A percentile compares a stretch with the other conserved stretches of the same genome.
Evolutionary conservation across 2,888 invertebrate species (phyloP).

Genomic region (Nomada goodeniana): DNA sequence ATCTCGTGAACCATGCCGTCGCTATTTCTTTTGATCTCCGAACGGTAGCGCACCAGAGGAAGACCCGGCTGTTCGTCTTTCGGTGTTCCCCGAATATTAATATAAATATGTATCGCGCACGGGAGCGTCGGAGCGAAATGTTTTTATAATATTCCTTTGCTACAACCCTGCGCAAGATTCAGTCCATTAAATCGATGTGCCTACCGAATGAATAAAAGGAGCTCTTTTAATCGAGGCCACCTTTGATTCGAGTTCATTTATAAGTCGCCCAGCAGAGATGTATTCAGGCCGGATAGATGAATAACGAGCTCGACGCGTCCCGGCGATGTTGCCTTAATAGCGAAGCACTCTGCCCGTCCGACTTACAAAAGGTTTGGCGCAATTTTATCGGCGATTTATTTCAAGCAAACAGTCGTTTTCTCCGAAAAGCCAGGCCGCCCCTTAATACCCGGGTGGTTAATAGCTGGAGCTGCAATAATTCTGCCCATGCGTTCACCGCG

Average conservation of each 20-base stretch:
- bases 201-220: neutral
- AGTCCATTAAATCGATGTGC: neutral
- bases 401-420: slow-evolving; percentile 18
- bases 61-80: slow-evolving; percentile 1
- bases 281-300: slow-evolving; percentile 6
- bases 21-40: slow-evolving; percentile 33
- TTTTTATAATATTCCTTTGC: too few relatives aligned
- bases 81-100: slow-evolving; percentile 5
- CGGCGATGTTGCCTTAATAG: slow-evolving; percentile 11
- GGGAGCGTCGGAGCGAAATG: too few relatives aligned
- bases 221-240: neutral
- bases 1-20: slow-evolving; percentile 54
- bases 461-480: slow-evolving; percentile 36
- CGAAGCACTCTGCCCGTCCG: neutral
- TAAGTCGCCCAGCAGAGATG: neutral
- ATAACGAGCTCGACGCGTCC: slow-evolving; percentile 13
- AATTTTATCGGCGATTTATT: slow-evolving; percentile 32
- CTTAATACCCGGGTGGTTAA: slow-evolving; percentile 29
- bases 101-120: neutral
- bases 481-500: slow-evolving; percentile 28
- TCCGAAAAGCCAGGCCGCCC: slow-evolving; percentile 22
- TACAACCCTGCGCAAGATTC: too few relatives aligned
- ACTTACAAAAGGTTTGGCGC: slow-evolving; percentile 30
- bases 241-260: neutral
- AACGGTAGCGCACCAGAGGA: slow-evolving; percentile 24